phyloP scores from a whole-genome alignment of 64 coral and sea anemone genomes.

The Acropora tenuis region DNA sequence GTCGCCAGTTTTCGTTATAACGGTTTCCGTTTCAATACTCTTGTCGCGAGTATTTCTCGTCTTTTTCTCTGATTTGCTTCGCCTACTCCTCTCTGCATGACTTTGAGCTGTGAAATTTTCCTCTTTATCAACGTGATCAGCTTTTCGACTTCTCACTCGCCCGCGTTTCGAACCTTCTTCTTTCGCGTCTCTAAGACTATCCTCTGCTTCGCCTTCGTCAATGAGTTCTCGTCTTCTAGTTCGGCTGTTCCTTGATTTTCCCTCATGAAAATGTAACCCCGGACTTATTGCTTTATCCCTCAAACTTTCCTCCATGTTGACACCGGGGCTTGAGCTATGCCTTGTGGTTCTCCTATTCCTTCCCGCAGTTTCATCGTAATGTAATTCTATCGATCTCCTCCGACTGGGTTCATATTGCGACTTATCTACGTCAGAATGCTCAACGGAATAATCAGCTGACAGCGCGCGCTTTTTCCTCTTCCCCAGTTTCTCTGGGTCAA shows the following conservation, averaged over 20 bases:
- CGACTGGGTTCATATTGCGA: not conserved
- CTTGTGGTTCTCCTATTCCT: not conserved
- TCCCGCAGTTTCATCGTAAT: constrained; percentile 8
- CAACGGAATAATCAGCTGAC: not conserved
- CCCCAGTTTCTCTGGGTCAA: not conserved
- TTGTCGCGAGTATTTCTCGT: constrained; percentile 33
- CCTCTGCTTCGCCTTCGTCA: not conserved
- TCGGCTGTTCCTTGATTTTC: not conserved
- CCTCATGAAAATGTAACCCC: not conserved
- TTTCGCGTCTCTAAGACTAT: not conserved
- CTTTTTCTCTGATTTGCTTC: not conserved
- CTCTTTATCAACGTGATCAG: not conserved
- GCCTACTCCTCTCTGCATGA: not conserved
- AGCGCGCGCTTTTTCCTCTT: not conserved
- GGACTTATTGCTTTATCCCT: not conserved
- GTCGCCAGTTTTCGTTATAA: constrained; percentile 24
- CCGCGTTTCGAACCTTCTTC: not conserved
- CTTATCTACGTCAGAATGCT: not conserved
- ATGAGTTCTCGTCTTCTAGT: not conserved
- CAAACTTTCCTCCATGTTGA: not conserved
- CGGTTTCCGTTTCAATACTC: constrained; percentile 11
- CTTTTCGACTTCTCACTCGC: not conserved
- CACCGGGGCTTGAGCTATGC: not conserved
- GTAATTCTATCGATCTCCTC: not conserved
- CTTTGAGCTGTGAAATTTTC: not conserved